Percentiles rank a stretch among this genome's conserved stretches.
Evolutionary conservation across 2,797 vertebrate genomes (phyloP).

Genomic region (Myotis daubentonii): DNA sequence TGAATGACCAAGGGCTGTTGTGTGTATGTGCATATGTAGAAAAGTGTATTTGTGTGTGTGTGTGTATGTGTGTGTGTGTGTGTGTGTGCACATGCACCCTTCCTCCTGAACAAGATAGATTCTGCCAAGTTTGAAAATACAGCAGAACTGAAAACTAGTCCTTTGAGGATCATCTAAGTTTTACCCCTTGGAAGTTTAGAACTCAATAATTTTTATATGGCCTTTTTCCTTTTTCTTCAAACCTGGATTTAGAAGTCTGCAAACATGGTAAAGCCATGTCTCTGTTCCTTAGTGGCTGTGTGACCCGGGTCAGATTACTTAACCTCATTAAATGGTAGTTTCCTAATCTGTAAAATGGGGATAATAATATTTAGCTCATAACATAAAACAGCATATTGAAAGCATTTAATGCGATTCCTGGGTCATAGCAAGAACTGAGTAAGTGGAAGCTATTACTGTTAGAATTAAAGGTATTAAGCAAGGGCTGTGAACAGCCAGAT

Average conservation of each 20-base stretch:
- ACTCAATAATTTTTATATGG: not conserved
- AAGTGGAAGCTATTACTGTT: slow-evolving; percentile 45
- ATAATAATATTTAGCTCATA: slow-evolving; percentile 27
- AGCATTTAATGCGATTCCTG: not conserved
- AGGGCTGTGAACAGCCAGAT: not conserved
- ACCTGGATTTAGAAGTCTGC: slow-evolving; percentile 13
- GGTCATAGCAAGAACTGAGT: not conserved
- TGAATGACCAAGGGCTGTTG: not conserved
- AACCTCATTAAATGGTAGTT: not conserved
- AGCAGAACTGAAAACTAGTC: not conserved
- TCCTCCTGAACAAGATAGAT: not conserved
- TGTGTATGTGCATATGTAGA: not conserved
- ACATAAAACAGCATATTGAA: slow-evolving; percentile 16
- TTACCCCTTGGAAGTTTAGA: slow-evolving; percentile 30
- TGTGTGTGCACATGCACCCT: not conserved
- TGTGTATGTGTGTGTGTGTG: not conserved
- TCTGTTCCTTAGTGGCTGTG: slow-evolving; percentile 20
- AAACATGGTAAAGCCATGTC: not conserved
- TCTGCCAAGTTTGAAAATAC: slow-evolving; percentile 12
- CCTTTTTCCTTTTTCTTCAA: slow-evolving; percentile 30
- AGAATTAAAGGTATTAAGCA: slow-evolving; percentile 33
- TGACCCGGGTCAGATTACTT: not conserved
- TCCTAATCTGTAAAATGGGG: not conserved
- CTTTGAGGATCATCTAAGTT: not conserved
- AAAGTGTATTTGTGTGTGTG: not conserved